Base-by-base conservation (phyloP, 2,113 vertebrate species). In the Clarias magur region DNA sequence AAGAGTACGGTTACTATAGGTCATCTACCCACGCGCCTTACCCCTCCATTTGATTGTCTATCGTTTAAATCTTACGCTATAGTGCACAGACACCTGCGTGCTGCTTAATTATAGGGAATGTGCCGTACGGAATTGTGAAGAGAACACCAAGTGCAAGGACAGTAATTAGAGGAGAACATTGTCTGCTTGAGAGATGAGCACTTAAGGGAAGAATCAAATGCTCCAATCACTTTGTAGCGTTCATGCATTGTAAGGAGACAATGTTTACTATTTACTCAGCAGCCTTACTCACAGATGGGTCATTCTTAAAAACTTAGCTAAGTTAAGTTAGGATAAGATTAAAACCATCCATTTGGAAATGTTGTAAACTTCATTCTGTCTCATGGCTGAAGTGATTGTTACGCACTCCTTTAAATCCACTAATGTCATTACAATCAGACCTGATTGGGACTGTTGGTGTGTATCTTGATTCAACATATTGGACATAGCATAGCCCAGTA, bases 101-200 rank as follows among this genome's bases (percentile, higher is more conserved):
- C 21, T 34, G 4, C 7, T 48, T 62, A 82, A 73, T 82, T 82
- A 62, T 60, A 82, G 54, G 53, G 48, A 84, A 79, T 53, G 53
- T n/a, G 63, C 63, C 19, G 53, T 70, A 59, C 27, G 70, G 62
- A 65, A 56, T 54, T 86, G 21, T 59, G 56, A 86, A 38, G 60
- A 57, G 81, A 68, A 57, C 57, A 65, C 27, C 75, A 60, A 19
- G 62, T 53, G 68, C 72, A 63, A 86, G 76, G 80, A 53, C 54
- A 53, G 78, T 84, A 82, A 85, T 86, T 72, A 87, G 23, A 82
- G 48, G 65, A 34, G 83, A 85, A 79, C 75, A n/a, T 83, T 80
- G 34, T 85, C 65, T 81, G 27, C 42, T 48, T 57, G 15, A 30
- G 72, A 78, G 34, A 57, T 62, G 30, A 84, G 59, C 0, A 8